Evolutionary conservation across 2,797 vertebrate genomes (phyloP).

Genomic region (Sebastes aleutianus): DNA sequence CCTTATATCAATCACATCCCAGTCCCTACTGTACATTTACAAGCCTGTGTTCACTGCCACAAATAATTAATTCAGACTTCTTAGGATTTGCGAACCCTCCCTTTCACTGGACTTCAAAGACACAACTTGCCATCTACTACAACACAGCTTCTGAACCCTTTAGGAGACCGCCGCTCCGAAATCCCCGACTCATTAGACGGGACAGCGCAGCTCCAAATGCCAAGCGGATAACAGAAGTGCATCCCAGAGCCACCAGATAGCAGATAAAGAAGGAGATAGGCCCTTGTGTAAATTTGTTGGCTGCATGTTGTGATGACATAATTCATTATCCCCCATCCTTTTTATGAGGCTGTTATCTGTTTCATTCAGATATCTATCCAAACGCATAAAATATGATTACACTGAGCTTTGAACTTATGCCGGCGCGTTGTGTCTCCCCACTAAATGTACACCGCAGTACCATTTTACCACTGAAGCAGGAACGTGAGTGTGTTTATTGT

Average conservation of each 20-base stretch:
- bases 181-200: constrained; percentile 65
- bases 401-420: constrained; percentile 62
- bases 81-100: constrained; percentile 21
- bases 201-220: constrained; percentile 52
- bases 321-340: constrained; percentile 66
- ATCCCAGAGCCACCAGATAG: constrained; percentile 45
- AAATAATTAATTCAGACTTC: constrained; percentile 30
- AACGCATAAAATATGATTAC: constrained; percentile 70
- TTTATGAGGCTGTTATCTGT: constrained; percentile 68
- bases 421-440: constrained; percentile 37
- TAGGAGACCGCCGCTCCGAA: constrained; percentile 29
- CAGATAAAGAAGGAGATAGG: constrained; percentile 59
- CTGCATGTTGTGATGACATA: constrained; percentile 65
- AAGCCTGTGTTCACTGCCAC: constrained; percentile 26
- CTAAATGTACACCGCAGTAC: constrained; percentile 40
- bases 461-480: constrained; percentile 19
- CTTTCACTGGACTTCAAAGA: constrained; percentile 42
- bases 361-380: constrained; percentile 65
- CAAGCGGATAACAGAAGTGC: constrained; percentile 51
- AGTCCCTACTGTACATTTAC: neutral
- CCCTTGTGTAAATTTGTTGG: constrained; percentile 59
- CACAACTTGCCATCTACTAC: neutral
- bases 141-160: constrained; percentile 19
- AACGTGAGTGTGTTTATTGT: neutral
- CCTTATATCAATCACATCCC: neutral